Evolutionary conservation across 2,888 invertebrate genomes (phyloP).

Genomic region (Cryptocephalus primarius): DNA sequence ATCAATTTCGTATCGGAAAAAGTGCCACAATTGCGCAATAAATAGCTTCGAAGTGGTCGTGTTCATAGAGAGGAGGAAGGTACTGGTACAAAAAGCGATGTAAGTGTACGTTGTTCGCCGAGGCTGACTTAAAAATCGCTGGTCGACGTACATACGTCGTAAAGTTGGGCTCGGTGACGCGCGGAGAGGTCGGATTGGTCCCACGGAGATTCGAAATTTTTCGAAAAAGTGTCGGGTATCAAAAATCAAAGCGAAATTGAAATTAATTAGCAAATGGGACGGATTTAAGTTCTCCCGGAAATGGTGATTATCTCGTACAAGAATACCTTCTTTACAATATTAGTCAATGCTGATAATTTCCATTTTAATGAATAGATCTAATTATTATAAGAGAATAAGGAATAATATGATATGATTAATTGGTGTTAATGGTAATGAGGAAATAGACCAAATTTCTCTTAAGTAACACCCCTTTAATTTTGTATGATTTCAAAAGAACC

Average conservation of each 20-base stretch:
- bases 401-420: no score
- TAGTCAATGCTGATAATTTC: no score
- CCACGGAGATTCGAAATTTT: background rate
- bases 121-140: constrained; percentile 29
- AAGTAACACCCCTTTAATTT: no score
- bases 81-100: constrained; percentile 29
- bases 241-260: no score
- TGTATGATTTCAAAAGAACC: no score
- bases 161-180: constrained; percentile 27
- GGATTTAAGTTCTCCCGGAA: background rate
- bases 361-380: no score
- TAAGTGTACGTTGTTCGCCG: constrained; percentile 21
- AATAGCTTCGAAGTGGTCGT: constrained; percentile 23
- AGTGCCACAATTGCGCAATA: constrained; percentile 28
- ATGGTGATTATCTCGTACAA: background rate
- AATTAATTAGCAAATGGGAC: background rate
- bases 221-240: no score
- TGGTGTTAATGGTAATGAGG: no score
- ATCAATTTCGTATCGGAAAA: constrained; percentile 24
- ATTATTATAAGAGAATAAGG: no score
- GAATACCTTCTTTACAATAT: no score
- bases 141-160: constrained; percentile 24
- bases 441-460: no score
- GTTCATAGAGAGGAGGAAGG: constrained; percentile 23
- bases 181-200: constrained; percentile 24